These are phyloP conservation scores for Montipora foliosa DNA, from an alignment of 64 coral and sea anemone genomes.

Conservation along the genomic window DNA sequence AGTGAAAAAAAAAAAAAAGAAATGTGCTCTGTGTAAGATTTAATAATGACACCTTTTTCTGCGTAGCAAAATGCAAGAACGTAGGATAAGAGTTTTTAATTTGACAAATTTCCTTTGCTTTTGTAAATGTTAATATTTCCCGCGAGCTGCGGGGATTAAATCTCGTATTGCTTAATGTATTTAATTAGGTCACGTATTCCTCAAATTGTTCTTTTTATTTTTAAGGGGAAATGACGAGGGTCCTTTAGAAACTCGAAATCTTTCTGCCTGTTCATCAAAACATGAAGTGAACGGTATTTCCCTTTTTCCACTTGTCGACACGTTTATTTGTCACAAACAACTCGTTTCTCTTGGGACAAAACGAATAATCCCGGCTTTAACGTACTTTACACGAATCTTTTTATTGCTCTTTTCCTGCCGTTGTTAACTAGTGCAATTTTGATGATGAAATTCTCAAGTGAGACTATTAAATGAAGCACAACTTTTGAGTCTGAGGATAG, in stretches of 20 bases:
- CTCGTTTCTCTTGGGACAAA: no score
- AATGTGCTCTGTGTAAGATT: background rate
- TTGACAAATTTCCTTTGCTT: background rate
- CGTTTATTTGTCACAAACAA: no score
- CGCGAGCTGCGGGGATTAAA: background rate
- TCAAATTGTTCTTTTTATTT: background rate
- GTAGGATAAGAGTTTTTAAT: background rate
- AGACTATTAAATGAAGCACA: background rate
- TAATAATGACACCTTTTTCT: background rate
- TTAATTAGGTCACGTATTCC: slow-evolving; percentile 9
- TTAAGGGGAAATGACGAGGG: background rate
- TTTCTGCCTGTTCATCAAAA: no score
- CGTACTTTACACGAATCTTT: no score
- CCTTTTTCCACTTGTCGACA: no score
- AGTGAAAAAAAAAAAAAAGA: background rate
- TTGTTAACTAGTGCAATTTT: no score
- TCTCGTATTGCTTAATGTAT: slow-evolving; percentile 16
- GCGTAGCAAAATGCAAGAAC: background rate
- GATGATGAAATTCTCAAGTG: background rate
- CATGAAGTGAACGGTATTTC: no score
- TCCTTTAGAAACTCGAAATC: no score
- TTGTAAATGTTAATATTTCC: background rate
- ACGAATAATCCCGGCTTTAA: no score
- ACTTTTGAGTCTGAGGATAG: no score
- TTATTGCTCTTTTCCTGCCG: no score